A percentile compares a stretch with the other conserved stretches of the same genome.
Evolutionary conservation across 2,113 vertebrate genomes (phyloP).

Genomic region (Rattus rattus): DNA sequence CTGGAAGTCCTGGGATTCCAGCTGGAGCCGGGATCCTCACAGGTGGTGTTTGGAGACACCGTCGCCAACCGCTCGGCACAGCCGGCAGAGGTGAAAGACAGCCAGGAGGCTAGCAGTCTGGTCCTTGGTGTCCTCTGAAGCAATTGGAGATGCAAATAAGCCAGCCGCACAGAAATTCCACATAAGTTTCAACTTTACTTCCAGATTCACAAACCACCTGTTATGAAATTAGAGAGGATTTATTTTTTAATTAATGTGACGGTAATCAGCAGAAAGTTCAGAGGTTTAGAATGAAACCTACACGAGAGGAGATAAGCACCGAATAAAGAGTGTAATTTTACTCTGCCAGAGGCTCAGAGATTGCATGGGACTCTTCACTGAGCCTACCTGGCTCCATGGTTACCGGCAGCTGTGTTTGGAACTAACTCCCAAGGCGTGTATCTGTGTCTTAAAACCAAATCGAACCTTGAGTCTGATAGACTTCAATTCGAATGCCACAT

Average conservation of each 20-base stretch:
- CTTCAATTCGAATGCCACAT: background rate
- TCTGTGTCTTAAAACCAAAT: background rate
- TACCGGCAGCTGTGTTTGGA: conserved; percentile 27
- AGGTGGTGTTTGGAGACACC: conserved; percentile 12
- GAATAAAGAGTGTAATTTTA: conserved; percentile 18
- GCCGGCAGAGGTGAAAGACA: conserved; percentile 57
- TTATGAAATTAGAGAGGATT: conserved; percentile 79
- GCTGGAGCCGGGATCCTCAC: background rate
- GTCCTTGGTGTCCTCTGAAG: conserved; percentile 50
- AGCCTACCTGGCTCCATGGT: background rate
- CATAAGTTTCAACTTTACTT: conserved; percentile 74
- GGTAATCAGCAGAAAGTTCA: conserved; percentile 80
- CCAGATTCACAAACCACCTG: conserved; percentile 80
- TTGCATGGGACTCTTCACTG: background rate
- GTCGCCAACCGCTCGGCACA: background rate
- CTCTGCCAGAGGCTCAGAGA: background rate
- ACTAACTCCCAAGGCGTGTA: background rate
- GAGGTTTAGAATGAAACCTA: conserved; percentile 64
- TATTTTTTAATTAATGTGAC: conserved; percentile 83
- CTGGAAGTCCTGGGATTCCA: conserved; percentile 20
- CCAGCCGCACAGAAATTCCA: conserved; percentile 61
- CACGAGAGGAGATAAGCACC: background rate
- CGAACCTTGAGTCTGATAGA: background rate
- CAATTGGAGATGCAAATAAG: conserved; percentile 80
- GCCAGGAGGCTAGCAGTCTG: conserved; percentile 6